Conservation (phyloP, 2,888 invertebrate species). For the Pandemis heparana region DNA sequence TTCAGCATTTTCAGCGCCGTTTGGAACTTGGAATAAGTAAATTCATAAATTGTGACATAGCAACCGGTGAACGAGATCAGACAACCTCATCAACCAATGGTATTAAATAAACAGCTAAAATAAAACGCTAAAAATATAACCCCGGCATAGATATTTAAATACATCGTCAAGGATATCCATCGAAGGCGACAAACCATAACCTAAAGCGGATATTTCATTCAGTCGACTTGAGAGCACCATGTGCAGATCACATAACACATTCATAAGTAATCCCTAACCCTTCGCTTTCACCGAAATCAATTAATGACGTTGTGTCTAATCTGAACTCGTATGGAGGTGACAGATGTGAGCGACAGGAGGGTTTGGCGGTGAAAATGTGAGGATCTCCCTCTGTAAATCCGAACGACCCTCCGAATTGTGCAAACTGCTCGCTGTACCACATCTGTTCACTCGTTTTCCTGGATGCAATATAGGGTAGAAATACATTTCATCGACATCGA, state of each 20-base stretch:
- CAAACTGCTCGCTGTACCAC: constrained; percentile 77
- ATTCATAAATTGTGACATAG: neutral
- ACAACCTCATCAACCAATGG: neutral
- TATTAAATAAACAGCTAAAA: constrained; percentile 1
- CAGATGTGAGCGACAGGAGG: constrained; percentile 82
- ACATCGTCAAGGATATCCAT: constrained; percentile 25
- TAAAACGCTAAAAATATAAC: neutral
- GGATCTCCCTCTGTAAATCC: constrained; percentile 69
- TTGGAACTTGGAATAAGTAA: neutral
- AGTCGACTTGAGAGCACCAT: constrained; percentile 52
- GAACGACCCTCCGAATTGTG: constrained; percentile 76
- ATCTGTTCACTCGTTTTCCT: constrained; percentile 80
- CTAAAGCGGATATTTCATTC: constrained; percentile 41
- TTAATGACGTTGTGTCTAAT: constrained; percentile 82
- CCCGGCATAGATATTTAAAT: constrained; percentile 9
- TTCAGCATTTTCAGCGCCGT: neutral
- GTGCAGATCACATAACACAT: constrained; percentile 55
- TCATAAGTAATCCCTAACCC: constrained; percentile 66
- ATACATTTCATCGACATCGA: constrained; percentile 45
- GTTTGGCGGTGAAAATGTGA: constrained; percentile 73
- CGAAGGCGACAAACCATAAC: constrained; percentile 32
- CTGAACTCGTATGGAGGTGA: constrained; percentile 69
- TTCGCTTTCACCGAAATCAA: constrained; percentile 73
- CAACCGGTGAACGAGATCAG: neutral
- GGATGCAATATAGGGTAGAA: constrained; percentile 48